phyloP scores from a whole-genome alignment of 2,113 vertebrate species.

The Microtus richardsoni region DNA sequence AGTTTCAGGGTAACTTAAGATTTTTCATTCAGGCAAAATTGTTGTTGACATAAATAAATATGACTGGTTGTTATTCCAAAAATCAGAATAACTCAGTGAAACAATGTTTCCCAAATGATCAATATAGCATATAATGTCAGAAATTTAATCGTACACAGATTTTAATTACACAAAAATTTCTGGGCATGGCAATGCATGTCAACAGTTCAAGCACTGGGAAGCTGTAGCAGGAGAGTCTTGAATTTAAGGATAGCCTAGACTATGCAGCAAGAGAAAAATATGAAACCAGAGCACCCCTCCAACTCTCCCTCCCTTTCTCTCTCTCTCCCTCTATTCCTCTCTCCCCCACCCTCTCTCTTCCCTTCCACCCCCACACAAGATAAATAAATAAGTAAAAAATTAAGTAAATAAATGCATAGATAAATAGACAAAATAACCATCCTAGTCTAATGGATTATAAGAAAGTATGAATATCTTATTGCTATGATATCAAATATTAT shows the following conservation, averaged over 20 bases:
- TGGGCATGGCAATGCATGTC: neutral
- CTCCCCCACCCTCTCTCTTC: neutral
- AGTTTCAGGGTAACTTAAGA: neutral
- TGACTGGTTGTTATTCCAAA: neutral
- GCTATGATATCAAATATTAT: neutral
- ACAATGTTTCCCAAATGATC: neutral
- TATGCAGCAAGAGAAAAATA: neutral
- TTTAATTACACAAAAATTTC: neutral
- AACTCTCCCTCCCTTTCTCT: neutral
- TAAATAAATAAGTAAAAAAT: too few species aligned
- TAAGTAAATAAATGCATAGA: neutral
- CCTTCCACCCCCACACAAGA: too few species aligned
- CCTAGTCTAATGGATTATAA: neutral
- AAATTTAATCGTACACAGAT: neutral
- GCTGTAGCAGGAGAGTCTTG: neutral
- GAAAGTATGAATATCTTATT: neutral
- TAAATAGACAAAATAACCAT: neutral
- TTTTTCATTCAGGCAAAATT: constrained; percentile 13
- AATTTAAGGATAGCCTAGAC: neutral
- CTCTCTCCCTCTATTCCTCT: neutral
- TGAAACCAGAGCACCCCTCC: neutral
- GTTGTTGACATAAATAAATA: neutral
- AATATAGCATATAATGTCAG: neutral
- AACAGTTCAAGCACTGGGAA: neutral
- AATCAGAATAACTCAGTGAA: neutral